A percentile compares a stretch with the other conserved stretches of the same genome.
phyloP scores from a whole-genome alignment of 2,797 vertebrate genomes.

The Mormyrus proboscirostris region DNA sequence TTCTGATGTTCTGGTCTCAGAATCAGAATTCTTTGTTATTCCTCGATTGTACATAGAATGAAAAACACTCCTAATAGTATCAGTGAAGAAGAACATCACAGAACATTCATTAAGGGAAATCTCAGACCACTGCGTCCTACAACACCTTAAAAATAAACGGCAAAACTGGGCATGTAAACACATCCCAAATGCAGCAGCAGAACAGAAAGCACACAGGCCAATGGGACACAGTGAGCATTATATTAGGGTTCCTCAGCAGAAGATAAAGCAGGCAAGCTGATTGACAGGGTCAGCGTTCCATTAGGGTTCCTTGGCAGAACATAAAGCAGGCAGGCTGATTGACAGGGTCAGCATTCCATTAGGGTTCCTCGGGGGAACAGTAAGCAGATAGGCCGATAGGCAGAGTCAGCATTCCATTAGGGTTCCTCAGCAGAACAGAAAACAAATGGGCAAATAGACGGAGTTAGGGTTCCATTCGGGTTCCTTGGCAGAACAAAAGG shows the following conservation, averaged over 20 bases:
- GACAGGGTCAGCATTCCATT: conserved; percentile 34
- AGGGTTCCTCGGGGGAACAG: neutral
- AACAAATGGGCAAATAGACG: neutral
- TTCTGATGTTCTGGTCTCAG: neutral
- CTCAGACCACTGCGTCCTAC: neutral
- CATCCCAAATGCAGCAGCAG: neutral
- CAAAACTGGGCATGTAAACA: neutral
- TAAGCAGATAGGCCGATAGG: conserved; percentile 22
- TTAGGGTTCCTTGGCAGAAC: neutral
- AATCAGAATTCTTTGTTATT: neutral
- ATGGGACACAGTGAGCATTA: neutral
- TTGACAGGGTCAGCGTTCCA: neutral
- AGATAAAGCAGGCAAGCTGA: conserved; percentile 27
- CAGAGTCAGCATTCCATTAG: neutral
- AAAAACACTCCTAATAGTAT: neutral
- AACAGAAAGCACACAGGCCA: neutral
- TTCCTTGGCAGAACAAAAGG: neutral
- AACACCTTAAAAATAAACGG: neutral
- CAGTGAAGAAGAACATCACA: neutral
- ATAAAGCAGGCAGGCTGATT: conserved; percentile 29
- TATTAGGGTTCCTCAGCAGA: neutral
- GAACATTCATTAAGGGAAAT: neutral
- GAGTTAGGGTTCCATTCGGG: neutral
- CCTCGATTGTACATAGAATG: neutral
- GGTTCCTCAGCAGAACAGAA: neutral